Conservation (phyloP, 2,888 invertebrate species). For the Torymus texanus region DNA sequence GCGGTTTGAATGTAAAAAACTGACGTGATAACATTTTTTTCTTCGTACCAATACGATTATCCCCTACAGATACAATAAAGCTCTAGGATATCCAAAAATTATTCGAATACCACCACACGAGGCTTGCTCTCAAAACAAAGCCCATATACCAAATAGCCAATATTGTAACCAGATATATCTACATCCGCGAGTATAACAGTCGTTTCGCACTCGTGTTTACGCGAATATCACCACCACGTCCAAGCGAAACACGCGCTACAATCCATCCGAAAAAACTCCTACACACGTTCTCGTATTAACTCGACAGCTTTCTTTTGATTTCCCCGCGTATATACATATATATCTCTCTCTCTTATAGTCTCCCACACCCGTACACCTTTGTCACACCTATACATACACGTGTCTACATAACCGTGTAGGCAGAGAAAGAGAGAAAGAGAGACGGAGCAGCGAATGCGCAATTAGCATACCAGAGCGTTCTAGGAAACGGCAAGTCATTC, state of each 20-base stretch:
- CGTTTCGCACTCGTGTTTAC: no score
- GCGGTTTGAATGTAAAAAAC: no score
- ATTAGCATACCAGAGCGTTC: constrained; percentile 53
- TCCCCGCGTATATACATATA: neutral
- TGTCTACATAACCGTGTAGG: no score
- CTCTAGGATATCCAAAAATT: neutral
- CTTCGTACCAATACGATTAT: no score
- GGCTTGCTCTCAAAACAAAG: neutral
- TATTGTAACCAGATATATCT: constrained; percentile 37
- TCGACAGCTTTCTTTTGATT: constrained; percentile 14
- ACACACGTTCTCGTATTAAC: neutral
- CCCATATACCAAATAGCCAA: neutral
- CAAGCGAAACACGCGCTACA: no score
- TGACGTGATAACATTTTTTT: no score
- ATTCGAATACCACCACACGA: neutral
- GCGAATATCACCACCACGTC: no score
- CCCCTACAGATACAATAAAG: no score
- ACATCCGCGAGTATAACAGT: constrained; percentile 40
- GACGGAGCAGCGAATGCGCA: constrained; percentile 10
- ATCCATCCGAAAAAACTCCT: no score
- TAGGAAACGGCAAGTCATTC: constrained; percentile 46
- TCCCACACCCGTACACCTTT: neutral
- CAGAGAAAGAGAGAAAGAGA: neutral
- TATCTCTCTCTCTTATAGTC: neutral
- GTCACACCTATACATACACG: no score